Evolutionary conservation across 1,140 invertebrate genomes (phyloP).

Genomic region (Sinonovacula constricta): DNA sequence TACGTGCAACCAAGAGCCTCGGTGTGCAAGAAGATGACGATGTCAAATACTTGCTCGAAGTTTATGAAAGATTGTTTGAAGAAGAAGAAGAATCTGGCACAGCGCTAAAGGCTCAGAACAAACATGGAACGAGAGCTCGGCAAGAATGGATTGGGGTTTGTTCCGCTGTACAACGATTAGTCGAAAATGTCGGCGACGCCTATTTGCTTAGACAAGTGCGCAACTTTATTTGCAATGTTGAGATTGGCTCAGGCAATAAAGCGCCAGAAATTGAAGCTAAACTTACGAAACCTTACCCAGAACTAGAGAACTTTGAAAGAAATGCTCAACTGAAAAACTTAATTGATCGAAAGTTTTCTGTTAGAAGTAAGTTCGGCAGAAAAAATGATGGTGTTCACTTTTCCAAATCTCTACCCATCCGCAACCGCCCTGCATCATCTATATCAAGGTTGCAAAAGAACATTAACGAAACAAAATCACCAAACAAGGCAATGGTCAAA

Average conservation of each 20-base stretch:
- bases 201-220: slow-evolving; percentile 13
- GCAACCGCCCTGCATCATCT: too few relatives aligned
- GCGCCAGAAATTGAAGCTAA: background rate
- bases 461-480: too few relatives aligned
- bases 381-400: background rate
- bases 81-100: background rate
- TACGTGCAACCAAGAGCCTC: slow-evolving; percentile 14
- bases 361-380: background rate
- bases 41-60: slow-evolving; percentile 9
- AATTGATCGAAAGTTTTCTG: background rate
- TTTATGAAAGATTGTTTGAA: slow-evolving; percentile 13
- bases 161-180: slow-evolving; percentile 32
- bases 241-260: background rate
- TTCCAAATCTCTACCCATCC: too few relatives aligned
- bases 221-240: slow-evolving; percentile 41
- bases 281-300: too few relatives aligned
- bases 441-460: too few relatives aligned
- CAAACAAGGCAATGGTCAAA: too few relatives aligned
- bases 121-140: background rate
- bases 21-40: slow-evolving; percentile 23
- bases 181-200: slow-evolving; percentile 12
- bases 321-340: background rate
- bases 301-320: too few relatives aligned
- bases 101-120: background rate
- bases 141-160: slow-evolving; percentile 26